These are phyloP conservation scores for Grapholita molesta DNA, from an alignment of 1,140 invertebrate species.

Conservation along the genomic window DNA sequence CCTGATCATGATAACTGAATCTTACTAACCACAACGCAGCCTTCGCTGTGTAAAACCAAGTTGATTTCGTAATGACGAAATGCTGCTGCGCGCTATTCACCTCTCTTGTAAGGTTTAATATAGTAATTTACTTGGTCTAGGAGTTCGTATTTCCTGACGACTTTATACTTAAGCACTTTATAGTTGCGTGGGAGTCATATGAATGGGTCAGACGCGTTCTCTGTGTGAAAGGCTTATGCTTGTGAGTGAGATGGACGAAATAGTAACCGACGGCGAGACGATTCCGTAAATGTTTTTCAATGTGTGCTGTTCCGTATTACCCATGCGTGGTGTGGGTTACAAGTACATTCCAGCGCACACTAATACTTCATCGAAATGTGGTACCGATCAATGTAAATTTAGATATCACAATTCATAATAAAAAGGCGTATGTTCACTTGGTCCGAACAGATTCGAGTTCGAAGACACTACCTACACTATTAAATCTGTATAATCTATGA, in stretches of 20 bases:
- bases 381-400: constrained; percentile 1
- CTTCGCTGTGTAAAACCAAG: background rate
- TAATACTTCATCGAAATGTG: background rate
- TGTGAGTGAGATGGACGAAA: constrained; percentile 4
- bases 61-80: background rate
- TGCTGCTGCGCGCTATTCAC: background rate
- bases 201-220: background rate
- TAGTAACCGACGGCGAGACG: background rate
- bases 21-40: background rate
- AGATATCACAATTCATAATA: background rate
- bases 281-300: background rate
- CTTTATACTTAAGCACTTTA: background rate
- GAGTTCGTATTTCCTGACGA: background rate
- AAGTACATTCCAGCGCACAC: constrained; percentile 6
- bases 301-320: background rate
- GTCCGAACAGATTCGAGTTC: background rate
- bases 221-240: background rate
- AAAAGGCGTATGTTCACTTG: background rate
- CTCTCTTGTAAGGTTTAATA: background rate
- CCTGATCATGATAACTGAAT: constrained; percentile 1
- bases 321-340: constrained; percentile 2
- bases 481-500: too few relatives aligned
- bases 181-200: constrained; percentile 4
- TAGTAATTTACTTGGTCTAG: background rate
- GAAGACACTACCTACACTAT: too few relatives aligned